Conservation (phyloP, 1,140 invertebrate genomes). For the Bombus vancouverensis region DNA sequence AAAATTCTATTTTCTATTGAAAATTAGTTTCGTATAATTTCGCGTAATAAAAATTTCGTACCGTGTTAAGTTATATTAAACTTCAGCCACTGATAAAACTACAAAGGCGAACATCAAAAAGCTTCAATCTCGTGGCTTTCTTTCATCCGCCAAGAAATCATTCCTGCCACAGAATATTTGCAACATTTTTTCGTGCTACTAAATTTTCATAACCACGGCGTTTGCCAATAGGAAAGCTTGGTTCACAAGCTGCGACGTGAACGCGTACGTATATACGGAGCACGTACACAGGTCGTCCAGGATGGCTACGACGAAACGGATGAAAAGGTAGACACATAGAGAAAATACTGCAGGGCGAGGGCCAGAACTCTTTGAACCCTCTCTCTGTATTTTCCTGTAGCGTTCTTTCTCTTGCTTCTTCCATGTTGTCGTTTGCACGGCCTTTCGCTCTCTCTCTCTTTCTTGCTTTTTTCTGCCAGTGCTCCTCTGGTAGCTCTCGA, state of each 20-base stretch:
- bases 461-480: conserved; percentile 33
- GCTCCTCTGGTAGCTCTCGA: conserved; percentile 44
- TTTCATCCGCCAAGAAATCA: no score
- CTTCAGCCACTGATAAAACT: no score
- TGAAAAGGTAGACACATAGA: conserved; percentile 66
- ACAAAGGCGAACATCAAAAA: no score
- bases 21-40: no score
- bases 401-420: not conserved
- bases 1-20: no score
- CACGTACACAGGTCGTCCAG: conserved; percentile 1
- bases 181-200: no score
- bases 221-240: not conserved
- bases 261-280: not conserved
- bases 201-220: not conserved
- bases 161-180: no score
- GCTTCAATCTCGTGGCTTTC: no score
- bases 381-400: conserved; percentile 41
- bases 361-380: conserved; percentile 70
- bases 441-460: conserved; percentile 33
- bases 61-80: no score
- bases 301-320: conserved; percentile 25
- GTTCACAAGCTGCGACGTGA: not conserved
- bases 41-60: no score
- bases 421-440: conserved; percentile 31
- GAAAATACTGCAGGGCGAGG: conserved; percentile 61